Conservation (phyloP, 1,140 invertebrate genomes). For the Parapsyche elsis region DNA sequence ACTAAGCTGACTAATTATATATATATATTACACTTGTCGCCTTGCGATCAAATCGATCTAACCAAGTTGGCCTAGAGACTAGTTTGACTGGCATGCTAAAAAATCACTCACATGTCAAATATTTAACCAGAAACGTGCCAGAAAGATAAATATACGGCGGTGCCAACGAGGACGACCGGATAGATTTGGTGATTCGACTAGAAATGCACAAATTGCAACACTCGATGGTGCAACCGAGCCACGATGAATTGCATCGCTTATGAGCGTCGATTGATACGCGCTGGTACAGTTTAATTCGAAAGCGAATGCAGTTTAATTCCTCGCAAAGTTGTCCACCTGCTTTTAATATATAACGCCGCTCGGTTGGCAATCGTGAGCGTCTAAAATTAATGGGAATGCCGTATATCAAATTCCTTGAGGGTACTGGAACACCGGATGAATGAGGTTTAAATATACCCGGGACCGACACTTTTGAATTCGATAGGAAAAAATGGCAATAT, state of each 20-base stretch:
- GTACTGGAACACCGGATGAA: constrained; percentile 20
- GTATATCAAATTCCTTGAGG: constrained; percentile 12
- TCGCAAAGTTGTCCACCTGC: background rate
- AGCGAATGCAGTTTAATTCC: background rate
- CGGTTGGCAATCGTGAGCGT: constrained; percentile 8
- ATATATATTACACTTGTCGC: background rate
- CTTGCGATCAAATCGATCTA: background rate
- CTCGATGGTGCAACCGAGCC: no score
- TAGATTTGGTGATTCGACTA: background rate
- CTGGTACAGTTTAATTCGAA: background rate
- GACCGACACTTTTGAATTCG: background rate
- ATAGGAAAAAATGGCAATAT: no score
- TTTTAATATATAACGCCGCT: background rate
- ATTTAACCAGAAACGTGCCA: constrained; percentile 19
- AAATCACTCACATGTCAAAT: constrained; percentile 29
- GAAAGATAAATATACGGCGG: constrained; percentile 13
- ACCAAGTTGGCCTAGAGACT: background rate
- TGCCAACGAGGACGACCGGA: constrained; percentile 20
- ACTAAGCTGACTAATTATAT: no score
- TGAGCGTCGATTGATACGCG: no score
- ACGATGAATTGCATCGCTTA: no score
- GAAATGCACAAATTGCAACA: no score
- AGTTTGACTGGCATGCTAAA: background rate
- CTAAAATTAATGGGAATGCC: constrained; percentile 25
- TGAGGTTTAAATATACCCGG: background rate